phyloP scores from a whole-genome alignment of 2,113 vertebrate species.

The Zootoca vivipara region DNA sequence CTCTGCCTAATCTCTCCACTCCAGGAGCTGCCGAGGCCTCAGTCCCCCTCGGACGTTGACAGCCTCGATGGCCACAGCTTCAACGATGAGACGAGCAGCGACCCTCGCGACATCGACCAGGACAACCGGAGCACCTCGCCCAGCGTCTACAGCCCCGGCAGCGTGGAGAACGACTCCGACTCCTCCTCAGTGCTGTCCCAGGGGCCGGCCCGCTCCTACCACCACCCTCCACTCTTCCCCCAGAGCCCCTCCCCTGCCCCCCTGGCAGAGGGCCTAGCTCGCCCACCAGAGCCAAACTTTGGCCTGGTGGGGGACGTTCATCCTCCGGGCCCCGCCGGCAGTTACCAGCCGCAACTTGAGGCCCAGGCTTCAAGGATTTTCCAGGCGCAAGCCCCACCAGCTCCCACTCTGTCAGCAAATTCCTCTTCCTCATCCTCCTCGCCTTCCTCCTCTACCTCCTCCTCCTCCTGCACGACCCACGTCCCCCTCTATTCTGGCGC shows the following conservation, averaged over 20 bases:
- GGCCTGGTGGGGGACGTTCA: constrained; percentile 65
- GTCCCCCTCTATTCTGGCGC: constrained; percentile 59
- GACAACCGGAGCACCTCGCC: constrained; percentile 98
- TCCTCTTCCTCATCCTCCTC: constrained; percentile 52
- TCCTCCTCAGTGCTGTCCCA: constrained; percentile 83
- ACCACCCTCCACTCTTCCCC: constrained; percentile 77
- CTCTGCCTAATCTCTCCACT: constrained; percentile 1
- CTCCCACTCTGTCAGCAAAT: constrained; percentile 70
- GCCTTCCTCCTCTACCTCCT: constrained; percentile 63
- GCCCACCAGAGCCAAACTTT: constrained; percentile 74
- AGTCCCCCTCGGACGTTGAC: constrained; percentile 80
- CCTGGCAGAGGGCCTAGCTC: constrained; percentile 68
- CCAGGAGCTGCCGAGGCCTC: constrained; percentile 79
- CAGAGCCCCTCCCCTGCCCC: constrained; percentile 78
- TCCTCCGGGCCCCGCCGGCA: constrained; percentile 60
- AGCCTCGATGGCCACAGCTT: constrained; percentile 93
- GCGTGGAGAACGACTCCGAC: constrained; percentile 94
- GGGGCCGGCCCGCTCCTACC: constrained; percentile 75
- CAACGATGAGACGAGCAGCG: constrained; percentile 93
- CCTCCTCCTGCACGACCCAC: constrained; percentile 61
- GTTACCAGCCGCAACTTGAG: constrained; percentile 77
- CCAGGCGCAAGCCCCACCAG: constrained; percentile 73
- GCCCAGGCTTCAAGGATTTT: constrained; percentile 76
- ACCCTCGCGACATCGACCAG: constrained; percentile 97
- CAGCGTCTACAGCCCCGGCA: constrained; percentile 93